Evolutionary conservation across 2,113 vertebrate species (phyloP).

Genomic region (Hyperopisus bebe): DNA sequence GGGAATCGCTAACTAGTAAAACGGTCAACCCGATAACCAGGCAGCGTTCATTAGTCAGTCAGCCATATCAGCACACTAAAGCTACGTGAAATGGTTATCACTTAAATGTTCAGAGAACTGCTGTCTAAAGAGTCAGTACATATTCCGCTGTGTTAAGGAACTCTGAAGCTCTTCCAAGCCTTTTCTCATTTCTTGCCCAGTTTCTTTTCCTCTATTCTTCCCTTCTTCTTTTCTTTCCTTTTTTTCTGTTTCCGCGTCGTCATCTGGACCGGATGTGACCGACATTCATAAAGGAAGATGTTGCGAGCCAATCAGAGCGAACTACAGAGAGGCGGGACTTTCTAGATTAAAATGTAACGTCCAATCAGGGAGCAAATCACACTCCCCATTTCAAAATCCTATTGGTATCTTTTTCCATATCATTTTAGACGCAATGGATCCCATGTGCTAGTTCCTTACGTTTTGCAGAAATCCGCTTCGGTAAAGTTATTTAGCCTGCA

Average conservation of each 20-base stretch:
- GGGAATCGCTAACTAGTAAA: not conserved
- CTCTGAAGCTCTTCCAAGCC: not conserved
- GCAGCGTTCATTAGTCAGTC: not conserved
- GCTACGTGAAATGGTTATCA: conserved; percentile 1
- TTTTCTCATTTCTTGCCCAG: not conserved
- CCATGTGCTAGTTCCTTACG: not conserved
- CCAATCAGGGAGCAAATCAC: not conserved
- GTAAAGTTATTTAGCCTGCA: not conserved
- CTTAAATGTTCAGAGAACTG: not conserved
- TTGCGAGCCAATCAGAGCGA: not conserved
- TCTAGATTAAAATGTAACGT: not conserved
- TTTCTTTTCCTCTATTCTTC: conserved; percentile 16
- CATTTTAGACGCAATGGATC: not conserved
- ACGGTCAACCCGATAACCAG: not conserved
- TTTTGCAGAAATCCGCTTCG: not conserved
- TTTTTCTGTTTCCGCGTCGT: conserved; percentile 22
- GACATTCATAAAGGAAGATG: not conserved
- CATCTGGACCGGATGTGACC: conserved; percentile 11
- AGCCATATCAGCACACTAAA: not conserved
- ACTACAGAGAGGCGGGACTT: conserved; percentile 6
- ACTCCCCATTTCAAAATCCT: not conserved
- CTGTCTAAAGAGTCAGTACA: not conserved
- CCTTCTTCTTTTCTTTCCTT: conserved; percentile 10
- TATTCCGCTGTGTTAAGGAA: not conserved
- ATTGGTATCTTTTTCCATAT: not conserved